These are phyloP conservation scores for Alouatta palliata DNA, from an alignment of 2,113 vertebrate genomes.

Conservation along the genomic window DNA sequence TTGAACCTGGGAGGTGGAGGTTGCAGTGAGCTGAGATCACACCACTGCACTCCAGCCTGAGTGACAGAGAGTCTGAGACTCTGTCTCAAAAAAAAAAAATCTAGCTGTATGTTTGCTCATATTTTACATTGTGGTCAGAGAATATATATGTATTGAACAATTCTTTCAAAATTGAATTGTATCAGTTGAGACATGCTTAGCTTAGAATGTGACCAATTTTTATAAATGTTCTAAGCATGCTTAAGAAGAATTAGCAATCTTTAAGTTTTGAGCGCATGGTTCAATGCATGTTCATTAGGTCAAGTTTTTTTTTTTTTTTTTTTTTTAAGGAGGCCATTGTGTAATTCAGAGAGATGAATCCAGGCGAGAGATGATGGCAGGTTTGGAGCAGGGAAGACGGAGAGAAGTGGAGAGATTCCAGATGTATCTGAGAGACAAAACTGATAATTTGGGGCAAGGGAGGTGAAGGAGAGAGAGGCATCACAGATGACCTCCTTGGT, in stretches of 20 bases:
- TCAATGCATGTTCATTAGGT: background rate
- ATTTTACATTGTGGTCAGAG: background rate
- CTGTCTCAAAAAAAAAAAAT: background rate
- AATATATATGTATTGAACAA: background rate
- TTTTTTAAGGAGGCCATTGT: background rate
- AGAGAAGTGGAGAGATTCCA: background rate
- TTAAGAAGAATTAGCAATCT: background rate
- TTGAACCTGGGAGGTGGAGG: no score
- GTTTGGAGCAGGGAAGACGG: background rate
- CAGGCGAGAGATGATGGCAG: background rate
- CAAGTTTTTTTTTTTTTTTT: background rate
- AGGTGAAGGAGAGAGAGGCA: background rate
- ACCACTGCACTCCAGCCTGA: no score
- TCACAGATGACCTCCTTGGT: background rate
- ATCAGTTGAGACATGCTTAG: background rate
- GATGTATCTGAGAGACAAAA: background rate
- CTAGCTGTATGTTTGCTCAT: background rate
- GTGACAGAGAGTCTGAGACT: no score
- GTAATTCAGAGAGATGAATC: background rate
- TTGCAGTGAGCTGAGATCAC: no score
- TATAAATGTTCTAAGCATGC: background rate
- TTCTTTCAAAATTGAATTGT: constrained; percentile 2
- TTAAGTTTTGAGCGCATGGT: background rate
- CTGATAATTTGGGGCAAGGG: no score
- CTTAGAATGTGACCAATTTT: background rate